Base-by-base conservation (phyloP, 2,797 vertebrate species). In the Lithobates pipiens region DNA sequence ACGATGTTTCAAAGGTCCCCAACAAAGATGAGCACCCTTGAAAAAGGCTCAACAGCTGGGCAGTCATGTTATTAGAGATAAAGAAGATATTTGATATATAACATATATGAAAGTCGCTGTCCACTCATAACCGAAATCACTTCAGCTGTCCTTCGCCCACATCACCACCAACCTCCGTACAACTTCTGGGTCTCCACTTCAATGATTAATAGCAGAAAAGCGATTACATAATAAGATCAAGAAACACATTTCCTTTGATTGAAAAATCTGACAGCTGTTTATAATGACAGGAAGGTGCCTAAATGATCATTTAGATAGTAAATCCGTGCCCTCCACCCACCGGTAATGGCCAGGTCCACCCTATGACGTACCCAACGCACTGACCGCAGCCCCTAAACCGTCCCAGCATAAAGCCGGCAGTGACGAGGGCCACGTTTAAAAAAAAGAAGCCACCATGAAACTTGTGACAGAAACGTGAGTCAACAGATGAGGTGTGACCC, bases 401-500 rank as follows among this genome's bases (percentile, higher is more conserved):
- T 18, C 8, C 8, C 5, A 23, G 5, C n/a, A 73, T 25, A 85
- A 74, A 80, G 15, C 29, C 39, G 36, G 25, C 36, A 23, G 34
- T 10, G 27, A 78, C 46, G 71, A 63, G 32, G 71, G 77, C 63
- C 72, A 80, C 42, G 34, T 42, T 76, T 61, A 42, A 15, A 50
- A 54, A 39, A 80, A 67, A 70, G 71, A 80, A 81, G 34, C 61
- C 34, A 46, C 32, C 44, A 50, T 76, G 29, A 69, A 57, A 34
- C 69, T 16, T 2, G 36, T 79, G 67, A 54, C 34, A 34, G 42
- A 18, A 81, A 34, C 34, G 23, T 69, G 84, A 85, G 71, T 81
- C 78, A 85, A 27, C 18, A 10, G 15, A 16, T 21, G 11, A 85
- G 84, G 84, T 69, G 84, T 80, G 69, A 80, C 77, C 5, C 27